phyloP scores from a whole-genome alignment of 2,113 vertebrate species.

The Vulpes vulpes region DNA sequence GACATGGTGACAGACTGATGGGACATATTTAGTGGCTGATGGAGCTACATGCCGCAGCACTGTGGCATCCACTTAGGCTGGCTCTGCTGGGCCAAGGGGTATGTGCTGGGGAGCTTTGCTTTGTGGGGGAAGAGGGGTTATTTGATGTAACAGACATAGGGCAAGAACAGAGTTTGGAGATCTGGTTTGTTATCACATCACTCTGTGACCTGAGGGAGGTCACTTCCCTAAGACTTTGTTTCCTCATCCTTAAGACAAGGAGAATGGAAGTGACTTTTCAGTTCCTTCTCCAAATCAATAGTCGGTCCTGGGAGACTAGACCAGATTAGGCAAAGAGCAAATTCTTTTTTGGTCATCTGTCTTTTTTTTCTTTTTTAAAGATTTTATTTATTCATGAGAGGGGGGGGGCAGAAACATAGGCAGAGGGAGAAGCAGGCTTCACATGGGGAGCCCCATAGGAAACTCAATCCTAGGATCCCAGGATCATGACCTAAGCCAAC shows the following conservation, averaged over 20 bases:
- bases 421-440: too few species aligned
- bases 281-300: not conserved
- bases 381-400: too few species aligned
- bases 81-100: not conserved
- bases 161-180: not conserved
- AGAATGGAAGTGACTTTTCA: too few species aligned
- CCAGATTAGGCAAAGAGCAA: not conserved
- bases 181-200: not conserved
- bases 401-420: too few species aligned
- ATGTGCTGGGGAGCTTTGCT: not conserved
- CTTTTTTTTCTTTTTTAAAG: too few species aligned
- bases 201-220: not conserved
- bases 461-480: too few species aligned
- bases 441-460: too few species aligned
- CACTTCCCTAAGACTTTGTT: not conserved
- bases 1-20: not conserved
- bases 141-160: not conserved
- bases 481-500: too few species aligned
- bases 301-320: not conserved
- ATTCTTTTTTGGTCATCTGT: not conserved
- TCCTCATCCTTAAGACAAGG: not conserved
- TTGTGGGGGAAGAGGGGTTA: not conserved
- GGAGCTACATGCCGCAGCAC: accelerated
- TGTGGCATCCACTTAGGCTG: not conserved
- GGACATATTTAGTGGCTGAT: not conserved